Conservation (phyloP, 2,888 invertebrate species). For the Apodemia mormo region DNA sequence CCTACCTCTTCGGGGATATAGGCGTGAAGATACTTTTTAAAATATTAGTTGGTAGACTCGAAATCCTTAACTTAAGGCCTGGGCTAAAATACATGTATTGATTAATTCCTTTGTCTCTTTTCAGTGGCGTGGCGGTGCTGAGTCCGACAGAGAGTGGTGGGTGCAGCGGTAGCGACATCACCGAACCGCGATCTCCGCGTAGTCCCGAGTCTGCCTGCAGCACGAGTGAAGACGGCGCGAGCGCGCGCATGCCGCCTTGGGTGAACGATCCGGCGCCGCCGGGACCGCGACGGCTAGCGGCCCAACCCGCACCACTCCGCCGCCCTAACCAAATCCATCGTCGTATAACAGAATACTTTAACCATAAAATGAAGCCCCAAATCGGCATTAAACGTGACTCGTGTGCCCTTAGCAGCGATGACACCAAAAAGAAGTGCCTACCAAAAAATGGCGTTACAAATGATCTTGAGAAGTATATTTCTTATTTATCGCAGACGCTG, state of each 20-base stretch:
- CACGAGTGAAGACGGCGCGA: slow-evolving; percentile 78
- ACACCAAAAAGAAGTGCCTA: slow-evolving; percentile 72
- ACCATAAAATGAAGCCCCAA: slow-evolving; percentile 89
- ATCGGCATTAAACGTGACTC: slow-evolving; percentile 75
- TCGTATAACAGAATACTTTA: slow-evolving; percentile 93
- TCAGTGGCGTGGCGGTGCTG: slow-evolving; percentile 91
- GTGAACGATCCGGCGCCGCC: slow-evolving; percentile 75
- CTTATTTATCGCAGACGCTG: slow-evolving; percentile 73
- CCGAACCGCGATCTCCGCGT: slow-evolving; percentile 92
- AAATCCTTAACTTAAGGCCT: background rate
- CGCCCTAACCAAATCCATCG: slow-evolving; percentile 81
- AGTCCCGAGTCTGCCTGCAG: slow-evolving; percentile 84
- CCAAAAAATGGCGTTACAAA: slow-evolving; percentile 72
- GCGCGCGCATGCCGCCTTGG: slow-evolving; percentile 78
- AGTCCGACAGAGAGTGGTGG: slow-evolving; percentile 88
- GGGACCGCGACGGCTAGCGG: slow-evolving; percentile 69
- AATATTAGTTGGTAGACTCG: too few relatives aligned
- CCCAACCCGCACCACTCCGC: slow-evolving; percentile 62
- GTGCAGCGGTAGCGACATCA: slow-evolving; percentile 89
- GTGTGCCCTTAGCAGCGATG: slow-evolving; percentile 50
- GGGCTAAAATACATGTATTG: background rate
- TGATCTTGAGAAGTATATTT: slow-evolving; percentile 76
- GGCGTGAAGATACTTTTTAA: too few relatives aligned
- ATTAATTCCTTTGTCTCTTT: slow-evolving; percentile 50
- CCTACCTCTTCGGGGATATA: too few relatives aligned